Percentiles rank a stretch among this genome's conserved stretches.
phyloP scores from a whole-genome alignment of 2,113 vertebrate species.

The Acanthochromis polyacanthus region DNA sequence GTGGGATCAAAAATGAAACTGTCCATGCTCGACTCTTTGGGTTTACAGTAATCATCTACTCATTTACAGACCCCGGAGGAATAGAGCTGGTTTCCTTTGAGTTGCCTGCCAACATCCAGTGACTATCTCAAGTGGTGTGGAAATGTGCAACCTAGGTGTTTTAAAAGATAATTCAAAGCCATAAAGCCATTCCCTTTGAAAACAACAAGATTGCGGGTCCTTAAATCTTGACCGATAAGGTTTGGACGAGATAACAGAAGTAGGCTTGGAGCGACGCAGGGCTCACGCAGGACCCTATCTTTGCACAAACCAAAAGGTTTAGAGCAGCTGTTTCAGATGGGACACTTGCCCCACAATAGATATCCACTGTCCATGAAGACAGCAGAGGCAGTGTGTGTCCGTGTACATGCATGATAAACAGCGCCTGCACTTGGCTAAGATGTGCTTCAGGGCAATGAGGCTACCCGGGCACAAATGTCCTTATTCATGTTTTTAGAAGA shows the following conservation, averaged over 20 bases:
- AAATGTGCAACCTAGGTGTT: constrained; percentile 78
- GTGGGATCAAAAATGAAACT: constrained; percentile 55
- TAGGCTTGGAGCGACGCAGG: constrained; percentile 35
- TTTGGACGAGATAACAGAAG: constrained; percentile 67
- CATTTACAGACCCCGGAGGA: constrained; percentile 53
- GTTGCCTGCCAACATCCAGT: constrained; percentile 60
- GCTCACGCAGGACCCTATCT: constrained; percentile 15
- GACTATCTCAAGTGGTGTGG: constrained; percentile 65
- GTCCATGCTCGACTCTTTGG: constrained; percentile 53
- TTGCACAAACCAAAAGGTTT: constrained; percentile 45
- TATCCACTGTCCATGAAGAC: constrained; percentile 43
- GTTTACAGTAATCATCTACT: constrained; percentile 66
- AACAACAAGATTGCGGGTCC: constrained; percentile 66
- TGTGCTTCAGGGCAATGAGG: constrained; percentile 58
- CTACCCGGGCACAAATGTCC: constrained; percentile 48
- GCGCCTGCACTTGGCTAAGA: constrained; percentile 64
- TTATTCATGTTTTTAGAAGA: constrained; percentile 71
- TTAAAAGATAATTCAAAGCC: constrained; percentile 70
- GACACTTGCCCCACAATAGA: constrained; percentile 49
- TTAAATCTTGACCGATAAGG: constrained; percentile 76
- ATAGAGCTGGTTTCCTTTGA: constrained; percentile 56
- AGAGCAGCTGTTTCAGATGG: constrained; percentile 50
- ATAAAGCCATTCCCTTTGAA: constrained; percentile 80
- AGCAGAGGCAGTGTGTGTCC: constrained; percentile 44
- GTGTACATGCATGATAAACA: constrained; percentile 51